Evolutionary conservation across 2,113 vertebrate species (phyloP).

Genomic region (Mormoops blainvillei): DNA sequence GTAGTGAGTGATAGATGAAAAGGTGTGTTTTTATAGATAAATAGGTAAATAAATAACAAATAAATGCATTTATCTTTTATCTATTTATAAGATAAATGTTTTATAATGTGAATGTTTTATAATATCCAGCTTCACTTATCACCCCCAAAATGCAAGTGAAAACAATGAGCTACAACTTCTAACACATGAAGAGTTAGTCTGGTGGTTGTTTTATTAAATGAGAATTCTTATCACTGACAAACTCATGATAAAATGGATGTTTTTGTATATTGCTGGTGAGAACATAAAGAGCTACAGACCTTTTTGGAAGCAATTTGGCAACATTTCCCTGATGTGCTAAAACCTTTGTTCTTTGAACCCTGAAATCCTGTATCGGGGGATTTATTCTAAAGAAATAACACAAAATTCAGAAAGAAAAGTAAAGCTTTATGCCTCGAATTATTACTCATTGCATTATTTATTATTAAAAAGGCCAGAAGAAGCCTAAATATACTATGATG

Average conservation of each 20-base stretch:
- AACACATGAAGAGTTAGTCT: background rate
- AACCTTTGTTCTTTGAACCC: background rate
- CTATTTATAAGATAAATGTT: too few species aligned
- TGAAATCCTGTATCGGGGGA: background rate
- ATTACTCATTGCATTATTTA: background rate
- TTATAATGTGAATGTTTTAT: background rate
- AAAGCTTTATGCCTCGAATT: background rate
- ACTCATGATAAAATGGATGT: background rate
- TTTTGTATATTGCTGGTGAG: background rate
- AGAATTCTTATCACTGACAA: background rate
- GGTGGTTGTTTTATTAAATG: background rate
- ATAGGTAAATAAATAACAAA: background rate
- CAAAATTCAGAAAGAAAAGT: background rate
- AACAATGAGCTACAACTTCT: background rate
- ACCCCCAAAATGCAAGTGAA: background rate
- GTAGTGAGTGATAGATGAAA: background rate
- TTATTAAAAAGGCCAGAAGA: background rate
- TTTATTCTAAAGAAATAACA: background rate
- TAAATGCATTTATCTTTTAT: too few species aligned
- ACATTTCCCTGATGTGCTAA: background rate
- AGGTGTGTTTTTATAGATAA: background rate
- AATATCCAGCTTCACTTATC: background rate
- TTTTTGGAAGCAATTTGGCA: background rate
- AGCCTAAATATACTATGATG: too few species aligned
- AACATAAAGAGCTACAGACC: background rate